These are phyloP conservation scores for Dolichopus griseipennis DNA, from an alignment of 2,888 invertebrate species.

Conservation along the genomic window DNA sequence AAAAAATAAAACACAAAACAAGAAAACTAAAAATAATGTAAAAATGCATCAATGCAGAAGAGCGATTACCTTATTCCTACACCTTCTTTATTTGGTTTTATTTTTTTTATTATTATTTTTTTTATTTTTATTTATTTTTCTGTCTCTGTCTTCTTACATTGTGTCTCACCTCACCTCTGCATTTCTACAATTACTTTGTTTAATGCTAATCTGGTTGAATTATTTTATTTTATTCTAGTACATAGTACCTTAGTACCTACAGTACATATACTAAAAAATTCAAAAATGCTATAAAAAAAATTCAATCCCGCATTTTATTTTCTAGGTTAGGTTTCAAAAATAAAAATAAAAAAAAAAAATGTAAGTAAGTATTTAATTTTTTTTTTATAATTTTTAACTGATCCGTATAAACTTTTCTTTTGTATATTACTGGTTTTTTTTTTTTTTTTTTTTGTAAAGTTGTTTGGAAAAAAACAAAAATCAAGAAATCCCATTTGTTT, in stretches of 20 bases:
- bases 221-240: too few relatives aligned
- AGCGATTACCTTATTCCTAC: conserved; percentile 6
- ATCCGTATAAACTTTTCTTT: background rate
- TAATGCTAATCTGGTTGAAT: background rate
- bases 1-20: too few relatives aligned
- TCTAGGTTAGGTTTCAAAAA: background rate
- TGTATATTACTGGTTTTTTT: background rate
- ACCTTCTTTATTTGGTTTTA: background rate
- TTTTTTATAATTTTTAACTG: background rate
- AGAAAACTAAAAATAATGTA: background rate
- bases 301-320: background rate
- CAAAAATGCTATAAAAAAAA: too few relatives aligned
- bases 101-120: too few relatives aligned
- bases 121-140: too few relatives aligned
- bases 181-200: background rate
- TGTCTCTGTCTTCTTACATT: too few relatives aligned
- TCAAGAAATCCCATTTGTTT: background rate
- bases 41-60: conserved; percentile 1
- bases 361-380: background rate
- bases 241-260: too few relatives aligned
- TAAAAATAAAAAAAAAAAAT: too few relatives aligned
- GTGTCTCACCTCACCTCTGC: background rate
- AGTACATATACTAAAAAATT: too few relatives aligned
- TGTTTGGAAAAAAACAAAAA: background rate
- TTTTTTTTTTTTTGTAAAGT: too few relatives aligned